A percentile compares a stretch with the other conserved stretches of the same genome.
phyloP scores from a whole-genome alignment of 2,113 vertebrate species.

The Fulmarus glacialis region DNA sequence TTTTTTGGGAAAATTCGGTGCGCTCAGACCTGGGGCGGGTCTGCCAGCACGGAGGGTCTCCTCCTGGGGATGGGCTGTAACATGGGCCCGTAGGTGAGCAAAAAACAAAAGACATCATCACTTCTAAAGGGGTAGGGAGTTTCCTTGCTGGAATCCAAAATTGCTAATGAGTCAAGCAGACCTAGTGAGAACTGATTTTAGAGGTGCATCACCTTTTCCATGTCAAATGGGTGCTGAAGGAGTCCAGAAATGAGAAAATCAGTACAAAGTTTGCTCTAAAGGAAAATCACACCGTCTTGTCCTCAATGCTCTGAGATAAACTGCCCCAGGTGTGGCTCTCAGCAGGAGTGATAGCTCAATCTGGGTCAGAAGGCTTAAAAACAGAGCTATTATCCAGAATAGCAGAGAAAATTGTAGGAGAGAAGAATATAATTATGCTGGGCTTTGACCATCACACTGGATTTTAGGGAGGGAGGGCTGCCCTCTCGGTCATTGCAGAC shows the following conservation, averaged over 20 bases:
- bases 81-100: fast-evolving
- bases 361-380: slow-evolving; percentile 37
- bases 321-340: neutral
- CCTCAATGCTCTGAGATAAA: neutral
- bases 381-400: neutral
- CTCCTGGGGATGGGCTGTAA: neutral
- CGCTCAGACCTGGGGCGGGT: neutral
- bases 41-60: neutral
- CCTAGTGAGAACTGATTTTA: neutral
- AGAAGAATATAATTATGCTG: neutral
- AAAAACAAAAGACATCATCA: neutral
- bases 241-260: neutral
- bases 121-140: neutral
- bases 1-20: no score
- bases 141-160: neutral
- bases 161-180: neutral
- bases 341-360: neutral
- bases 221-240: neutral
- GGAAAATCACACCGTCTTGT: neutral
- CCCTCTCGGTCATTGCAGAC: neutral
- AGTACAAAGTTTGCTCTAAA: neutral
- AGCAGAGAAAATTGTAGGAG: neutral
- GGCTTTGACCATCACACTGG: neutral
- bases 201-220: fast-evolving
- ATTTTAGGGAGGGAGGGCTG: neutral